Base-by-base conservation (phyloP, 2,797 vertebrate species). In the Sternarchorhynchus goeldii region DNA sequence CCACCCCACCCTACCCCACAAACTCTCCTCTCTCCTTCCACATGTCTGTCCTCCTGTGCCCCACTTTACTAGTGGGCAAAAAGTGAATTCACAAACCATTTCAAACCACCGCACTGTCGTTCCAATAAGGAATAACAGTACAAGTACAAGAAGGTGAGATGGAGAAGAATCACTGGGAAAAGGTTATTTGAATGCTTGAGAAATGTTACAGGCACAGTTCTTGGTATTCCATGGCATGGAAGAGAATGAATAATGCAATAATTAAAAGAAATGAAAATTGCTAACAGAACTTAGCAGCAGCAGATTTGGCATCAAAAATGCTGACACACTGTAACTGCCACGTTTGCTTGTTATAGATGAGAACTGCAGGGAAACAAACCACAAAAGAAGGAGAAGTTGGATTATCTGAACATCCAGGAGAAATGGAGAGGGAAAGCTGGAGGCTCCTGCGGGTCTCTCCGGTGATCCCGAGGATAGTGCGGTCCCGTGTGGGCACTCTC, bases 101-200 rank as follows among this genome's bases (percentile, higher is more conserved):
- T 50, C 10, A 50, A 50, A 50, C 45, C 45, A 50, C 45, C 34
- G 6, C 34, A 36, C 34, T 12, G 12, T 50, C 12, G 45, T 50
- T 50, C 45, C 73, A 77, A 53, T 78, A 82, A 74, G 82, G 63
- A 62, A 67, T 80, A 82, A 86, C 81, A 75, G 76, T 50, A 25
- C 45, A 50, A 50, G 74, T 76, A 85, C 34, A 41, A 20, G 18
- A 41, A 18, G 17, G n/a, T 36, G 36, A 39, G 64, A 36, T 16
- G 64, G 32, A 34, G 18, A 41, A 36, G 31, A 8, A 39, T 50
- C 45, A 12, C 12, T 50, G 10, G 41, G 14, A 2, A 2, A 7
- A 36, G 10, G 8, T 50, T 12, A 14, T 50, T 12, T 50, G 45
- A 50, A 50, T 50, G 45, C 45, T 50, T 50, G 45, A 50, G 45